Evolutionary conservation across 2,113 vertebrate species (phyloP).

Genomic region (Sisor rabdophorus): DNA sequence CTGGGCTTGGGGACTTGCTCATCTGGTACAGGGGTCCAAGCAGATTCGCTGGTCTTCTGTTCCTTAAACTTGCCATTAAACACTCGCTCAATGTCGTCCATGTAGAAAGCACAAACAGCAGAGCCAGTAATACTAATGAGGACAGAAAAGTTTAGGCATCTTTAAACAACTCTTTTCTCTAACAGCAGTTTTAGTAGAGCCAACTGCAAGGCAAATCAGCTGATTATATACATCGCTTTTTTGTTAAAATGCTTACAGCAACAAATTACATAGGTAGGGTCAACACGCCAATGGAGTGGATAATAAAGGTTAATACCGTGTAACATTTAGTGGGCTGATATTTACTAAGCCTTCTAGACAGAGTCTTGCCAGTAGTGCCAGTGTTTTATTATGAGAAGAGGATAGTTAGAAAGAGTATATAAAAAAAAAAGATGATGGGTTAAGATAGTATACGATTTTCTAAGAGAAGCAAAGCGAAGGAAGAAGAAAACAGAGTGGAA

Average conservation of each 20-base stretch:
- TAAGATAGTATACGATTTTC: too few relatives aligned
- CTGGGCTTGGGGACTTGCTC: constrained; percentile 87
- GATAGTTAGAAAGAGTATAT: too few relatives aligned
- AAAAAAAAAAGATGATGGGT: background rate
- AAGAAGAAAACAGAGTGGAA: too few relatives aligned
- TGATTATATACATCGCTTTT: background rate
- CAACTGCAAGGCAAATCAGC: background rate
- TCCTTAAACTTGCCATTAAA: constrained; percentile 91
- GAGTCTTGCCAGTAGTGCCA: too few relatives aligned
- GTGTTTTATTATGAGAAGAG: background rate
- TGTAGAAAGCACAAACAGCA: constrained; percentile 90
- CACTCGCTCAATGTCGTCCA: constrained; percentile 88
- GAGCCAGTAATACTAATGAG: constrained; percentile 87
- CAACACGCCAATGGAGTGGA: background rate
- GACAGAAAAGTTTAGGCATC: background rate
- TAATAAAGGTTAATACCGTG: background rate
- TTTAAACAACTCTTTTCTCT: background rate
- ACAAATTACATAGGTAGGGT: background rate
- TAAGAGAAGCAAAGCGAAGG: too few relatives aligned
- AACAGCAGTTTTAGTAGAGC: background rate
- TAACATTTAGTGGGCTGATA: background rate
- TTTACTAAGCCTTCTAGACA: background rate
- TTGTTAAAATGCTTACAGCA: background rate
- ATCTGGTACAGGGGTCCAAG: constrained; percentile 85
- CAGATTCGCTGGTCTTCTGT: constrained; percentile 78